A percentile compares a stretch with the other conserved stretches of the same genome.
phyloP scores from a whole-genome alignment of 2,113 vertebrate genomes.

The Coreoperca whiteheadi region DNA sequence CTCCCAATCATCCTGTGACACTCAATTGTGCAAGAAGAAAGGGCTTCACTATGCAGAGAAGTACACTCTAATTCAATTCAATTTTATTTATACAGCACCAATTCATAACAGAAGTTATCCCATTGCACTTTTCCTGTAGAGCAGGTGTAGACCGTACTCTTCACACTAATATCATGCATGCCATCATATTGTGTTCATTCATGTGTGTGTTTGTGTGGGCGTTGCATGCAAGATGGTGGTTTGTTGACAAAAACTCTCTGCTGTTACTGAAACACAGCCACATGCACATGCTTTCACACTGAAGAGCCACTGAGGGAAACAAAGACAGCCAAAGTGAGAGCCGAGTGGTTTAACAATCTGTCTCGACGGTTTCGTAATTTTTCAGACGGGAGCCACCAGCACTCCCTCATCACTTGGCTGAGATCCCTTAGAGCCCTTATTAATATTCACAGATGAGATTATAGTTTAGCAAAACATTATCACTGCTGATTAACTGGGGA shows the following conservation, averaged over 20 bases:
- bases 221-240: constrained; percentile 55
- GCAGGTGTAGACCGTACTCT: no score
- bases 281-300: constrained; percentile 46
- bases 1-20: constrained; percentile 68
- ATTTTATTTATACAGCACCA: no score
- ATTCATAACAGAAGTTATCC: no score
- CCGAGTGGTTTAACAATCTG: constrained; percentile 59
- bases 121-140: no score
- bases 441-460: constrained; percentile 73
- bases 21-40: constrained; percentile 44
- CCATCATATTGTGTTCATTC: constrained; percentile 37
- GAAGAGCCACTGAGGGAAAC: constrained; percentile 52
- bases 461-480: constrained; percentile 73
- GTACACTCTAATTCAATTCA: no score
- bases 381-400: constrained; percentile 40
- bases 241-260: constrained; percentile 58
- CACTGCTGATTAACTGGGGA: constrained; percentile 62
- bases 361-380: constrained; percentile 34
- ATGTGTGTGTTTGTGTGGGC: constrained; percentile 4
- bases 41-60: constrained; percentile 31
- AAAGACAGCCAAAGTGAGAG: constrained; percentile 56
- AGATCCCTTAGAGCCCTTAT: constrained; percentile 62
- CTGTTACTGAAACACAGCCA: constrained; percentile 53
- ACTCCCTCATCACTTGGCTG: constrained; percentile 46
- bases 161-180: constrained; percentile 38